Base-by-base conservation (phyloP, 2,113 vertebrate species). In the Rattus rattus region DNA sequence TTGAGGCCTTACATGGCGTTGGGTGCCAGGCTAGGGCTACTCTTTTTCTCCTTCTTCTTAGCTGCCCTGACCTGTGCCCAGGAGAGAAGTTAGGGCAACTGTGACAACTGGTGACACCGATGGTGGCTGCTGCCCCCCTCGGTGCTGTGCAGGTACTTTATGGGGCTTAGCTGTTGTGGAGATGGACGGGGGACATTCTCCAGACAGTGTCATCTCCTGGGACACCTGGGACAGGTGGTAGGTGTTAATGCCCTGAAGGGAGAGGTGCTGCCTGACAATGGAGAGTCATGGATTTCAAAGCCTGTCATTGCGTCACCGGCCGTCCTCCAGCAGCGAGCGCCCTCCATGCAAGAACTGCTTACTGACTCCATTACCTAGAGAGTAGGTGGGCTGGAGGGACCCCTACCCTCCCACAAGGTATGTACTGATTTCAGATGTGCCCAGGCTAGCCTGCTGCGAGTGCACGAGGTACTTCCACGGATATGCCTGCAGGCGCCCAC, bases 241-340 rank as follows among this genome's bases (percentile, higher is more conserved):
- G 77, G 36, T 76, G 70, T 84, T 39, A 69, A n/a, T 39, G 0
- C 12, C 77, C 81, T 77, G 49, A 70, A 91, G 52, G 63, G 75
- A 47, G 79, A 85, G 73, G 72, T 61, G 20, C 0, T 54, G 89
- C 36, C 30, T 8, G 61, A 90, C 30, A 30, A 14, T 43, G 7
- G 70, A 90, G 90, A 56, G 49, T 75, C 61, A 9, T 6, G 76
- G 33, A 70, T 63, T 43, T 84, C 73, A 95, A 91, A 75, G 85
- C 63, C 20, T 4, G 8, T 43, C 47, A 0, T 20, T 54, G 0
- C 0, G 54, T 26, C 47, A 17, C 28, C 92, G 52, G 2, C 67
- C 36, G 0, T 30, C 30, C 16, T 69, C 11, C 12, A 24, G 90
- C 3, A 65, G 52, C 43, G 33, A 0, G 19, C 49, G 33, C 77